A percentile compares a stretch with the other conserved stretches of the same genome.
Evolutionary conservation across 1,140 invertebrate genomes (phyloP).

Genomic region (Pomacea maculata): DNA sequence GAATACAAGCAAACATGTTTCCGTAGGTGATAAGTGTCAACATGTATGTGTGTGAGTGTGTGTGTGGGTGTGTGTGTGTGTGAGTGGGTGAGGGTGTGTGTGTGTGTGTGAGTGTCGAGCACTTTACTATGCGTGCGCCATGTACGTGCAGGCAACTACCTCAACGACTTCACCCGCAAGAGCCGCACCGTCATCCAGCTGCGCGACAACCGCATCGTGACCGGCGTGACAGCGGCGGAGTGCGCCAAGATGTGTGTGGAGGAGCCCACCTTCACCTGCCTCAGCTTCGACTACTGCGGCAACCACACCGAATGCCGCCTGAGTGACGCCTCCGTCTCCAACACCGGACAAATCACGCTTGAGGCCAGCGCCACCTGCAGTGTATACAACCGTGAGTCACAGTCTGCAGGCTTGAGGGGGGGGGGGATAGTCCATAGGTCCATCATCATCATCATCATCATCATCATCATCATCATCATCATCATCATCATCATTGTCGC

Average conservation of each 20-base stretch:
- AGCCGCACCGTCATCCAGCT: slow-evolving; percentile 30
- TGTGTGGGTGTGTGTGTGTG: not conserved
- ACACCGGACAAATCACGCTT: slow-evolving; percentile 42
- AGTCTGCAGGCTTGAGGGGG: too few relatives aligned
- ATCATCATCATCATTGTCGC: too few relatives aligned
- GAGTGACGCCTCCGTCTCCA: slow-evolving; percentile 31
- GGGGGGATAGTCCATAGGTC: too few relatives aligned
- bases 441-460: too few relatives aligned
- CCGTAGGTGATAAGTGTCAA: too few relatives aligned
- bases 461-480: too few relatives aligned
- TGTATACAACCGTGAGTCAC: slow-evolving; percentile 48
- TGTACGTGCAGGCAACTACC: slow-evolving; percentile 43
- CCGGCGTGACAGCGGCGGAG: slow-evolving; percentile 37
- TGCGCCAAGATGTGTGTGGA: slow-evolving; percentile 55
- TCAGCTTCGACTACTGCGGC: slow-evolving; percentile 53
- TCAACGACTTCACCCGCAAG: slow-evolving; percentile 43
- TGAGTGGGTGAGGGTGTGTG: slow-evolving; percentile 4
- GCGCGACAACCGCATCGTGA: slow-evolving; percentile 43
- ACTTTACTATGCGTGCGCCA: too few relatives aligned
- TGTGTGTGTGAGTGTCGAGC: not conserved
- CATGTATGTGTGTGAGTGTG: not conserved
- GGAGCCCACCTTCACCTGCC: slow-evolving; percentile 40
- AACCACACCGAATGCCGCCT: slow-evolving; percentile 48
- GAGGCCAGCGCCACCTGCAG: slow-evolving; percentile 44
- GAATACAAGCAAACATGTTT: too few relatives aligned